Base-by-base conservation (phyloP, 2,113 vertebrate species). In the human (Homo sapiens) region DNA sequence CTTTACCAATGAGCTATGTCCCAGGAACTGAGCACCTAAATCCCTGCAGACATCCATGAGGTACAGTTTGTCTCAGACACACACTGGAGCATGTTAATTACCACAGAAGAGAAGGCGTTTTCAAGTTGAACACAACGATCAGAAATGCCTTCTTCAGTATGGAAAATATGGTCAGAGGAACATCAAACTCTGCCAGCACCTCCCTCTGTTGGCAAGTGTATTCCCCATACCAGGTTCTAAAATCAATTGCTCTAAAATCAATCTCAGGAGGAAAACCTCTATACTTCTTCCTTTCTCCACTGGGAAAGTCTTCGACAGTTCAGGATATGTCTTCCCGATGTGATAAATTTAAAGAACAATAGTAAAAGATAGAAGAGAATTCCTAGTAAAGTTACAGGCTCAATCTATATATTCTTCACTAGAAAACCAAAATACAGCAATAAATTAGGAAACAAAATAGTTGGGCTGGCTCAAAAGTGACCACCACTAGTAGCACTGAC, bases 1-100 rank as follows among this genome's bases (percentile, higher is more conserved):
- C 93, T 92, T 94, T 76, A 52, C 72, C 93, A 83, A 75, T 83
- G 84, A 93, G 66, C 75, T 85, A 40, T 75, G 72, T 79, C 76
- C 96, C 68, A 50, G 87, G 61, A 94, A 80, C 12, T 11, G 23
- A 83, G 52, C 89, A 72, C 90, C 40, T 57, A 92, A 89, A 80
- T 95, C 68, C 88, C 86, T 70, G 3, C 22, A 66, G 79, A 94
- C 40, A 94, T 66, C 84, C 84, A 83, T 5, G 22, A 68, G 50
- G 59, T 27, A 14, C 72, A 0, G 3, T 70, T 52, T 55, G 25
- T 83, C 73, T 81, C 11, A 32, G 59, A 52, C 3, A 48, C 23
- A 86, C 25, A 50, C 17, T 17, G 3, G 75, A 43, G 43, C 20
- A 70, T 73, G 40, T 83, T 6, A 43, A 48, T 40, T 45, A 68